Percentiles rank a stretch among this genome's conserved stretches.
phyloP scores from a whole-genome alignment of 2,113 vertebrate genomes.

The Nerophis ophidion region DNA sequence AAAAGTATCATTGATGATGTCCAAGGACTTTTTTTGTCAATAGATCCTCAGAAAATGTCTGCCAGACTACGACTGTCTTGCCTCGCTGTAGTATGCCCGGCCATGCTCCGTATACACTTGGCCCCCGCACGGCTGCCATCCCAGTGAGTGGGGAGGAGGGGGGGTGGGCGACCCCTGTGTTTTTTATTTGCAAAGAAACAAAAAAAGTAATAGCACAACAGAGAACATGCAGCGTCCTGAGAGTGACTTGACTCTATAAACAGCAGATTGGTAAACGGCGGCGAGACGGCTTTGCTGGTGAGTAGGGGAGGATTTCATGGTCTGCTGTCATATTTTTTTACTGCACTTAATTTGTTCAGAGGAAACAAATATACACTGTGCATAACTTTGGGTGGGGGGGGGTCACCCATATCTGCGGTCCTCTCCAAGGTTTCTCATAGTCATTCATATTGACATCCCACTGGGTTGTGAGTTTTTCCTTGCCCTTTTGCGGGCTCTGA shows the following conservation, averaged over 20 bases:
- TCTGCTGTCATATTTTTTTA: conserved; percentile 14
- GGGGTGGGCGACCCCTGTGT: conserved; percentile 30
- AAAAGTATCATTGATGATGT: conserved; percentile 3
- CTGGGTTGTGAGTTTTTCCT: no score
- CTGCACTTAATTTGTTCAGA: neutral
- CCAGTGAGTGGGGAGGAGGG: conserved; percentile 18
- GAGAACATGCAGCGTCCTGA: conserved; percentile 30
- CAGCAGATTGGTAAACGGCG: conserved; percentile 37
- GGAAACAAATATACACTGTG: neutral
- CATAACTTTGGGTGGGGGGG: no score
- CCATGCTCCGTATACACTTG: conserved; percentile 10
- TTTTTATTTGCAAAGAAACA: conserved; percentile 38
- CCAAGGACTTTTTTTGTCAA: neutral
- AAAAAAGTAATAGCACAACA: conserved; percentile 21
- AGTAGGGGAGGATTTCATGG: conserved; percentile 17
- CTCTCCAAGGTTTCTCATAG: no score
- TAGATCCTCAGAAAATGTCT: conserved; percentile 13
- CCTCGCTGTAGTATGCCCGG: conserved; percentile 18
- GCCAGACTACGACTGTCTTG: conserved; percentile 11
- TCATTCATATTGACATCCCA: no score
- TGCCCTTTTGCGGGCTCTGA: no score
- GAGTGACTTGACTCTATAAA: conserved; percentile 41
- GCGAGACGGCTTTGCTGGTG: conserved; percentile 40
- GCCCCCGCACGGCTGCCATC: conserved; percentile 30
- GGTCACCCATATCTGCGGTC: no score